These are phyloP conservation scores for Cranoglanis bouderius DNA, from an alignment of 2,113 vertebrate genomes.

Conservation along the genomic window DNA sequence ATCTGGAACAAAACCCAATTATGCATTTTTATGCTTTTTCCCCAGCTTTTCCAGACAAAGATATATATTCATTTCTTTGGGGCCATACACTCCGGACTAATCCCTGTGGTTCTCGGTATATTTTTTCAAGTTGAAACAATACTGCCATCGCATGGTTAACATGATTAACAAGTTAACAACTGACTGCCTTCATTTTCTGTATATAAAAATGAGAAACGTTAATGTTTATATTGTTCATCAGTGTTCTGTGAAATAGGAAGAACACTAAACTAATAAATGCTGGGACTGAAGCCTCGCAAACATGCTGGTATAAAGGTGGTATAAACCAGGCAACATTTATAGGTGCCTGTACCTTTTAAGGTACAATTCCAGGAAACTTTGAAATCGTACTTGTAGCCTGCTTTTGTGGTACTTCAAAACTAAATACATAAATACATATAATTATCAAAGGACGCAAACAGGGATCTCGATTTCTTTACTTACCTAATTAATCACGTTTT, in stretches of 20 bases:
- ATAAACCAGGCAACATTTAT: neutral
- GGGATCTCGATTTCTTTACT: neutral
- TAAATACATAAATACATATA: neutral
- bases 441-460: too few species aligned
- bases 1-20: neutral
- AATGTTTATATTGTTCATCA: neutral
- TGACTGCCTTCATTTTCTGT: too few species aligned
- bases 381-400: neutral
- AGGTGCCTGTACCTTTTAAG: neutral
- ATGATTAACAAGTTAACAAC: neutral
- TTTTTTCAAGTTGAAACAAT: slow-evolving; percentile 40
- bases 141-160: slow-evolving; percentile 58
- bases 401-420: neutral
- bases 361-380: neutral
- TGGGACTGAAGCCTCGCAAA: neutral
- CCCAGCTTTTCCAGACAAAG: neutral
- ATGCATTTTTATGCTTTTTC: neutral
- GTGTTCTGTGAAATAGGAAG: neutral
- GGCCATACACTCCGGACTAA: neutral
- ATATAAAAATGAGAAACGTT: neutral
- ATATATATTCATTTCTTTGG: neutral
- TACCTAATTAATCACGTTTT: neutral
- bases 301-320: neutral
- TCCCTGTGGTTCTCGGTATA: neutral
- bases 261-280: neutral